phyloP scores from a whole-genome alignment of 1,140 invertebrate species.

The Psilanteris sp. region DNA sequence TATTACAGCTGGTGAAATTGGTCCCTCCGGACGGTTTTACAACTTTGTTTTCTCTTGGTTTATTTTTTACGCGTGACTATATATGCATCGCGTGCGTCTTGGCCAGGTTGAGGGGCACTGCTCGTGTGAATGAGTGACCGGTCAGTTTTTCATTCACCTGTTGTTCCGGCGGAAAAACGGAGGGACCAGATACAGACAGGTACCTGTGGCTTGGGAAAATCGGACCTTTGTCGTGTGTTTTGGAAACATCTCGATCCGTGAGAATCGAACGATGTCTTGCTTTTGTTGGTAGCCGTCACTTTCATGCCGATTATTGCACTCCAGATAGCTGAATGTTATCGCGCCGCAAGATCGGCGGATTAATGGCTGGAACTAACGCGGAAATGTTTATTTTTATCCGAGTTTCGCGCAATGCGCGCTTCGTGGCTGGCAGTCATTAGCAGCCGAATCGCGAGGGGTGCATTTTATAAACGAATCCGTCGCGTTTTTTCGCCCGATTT shows the following conservation, averaged over 20 bases:
- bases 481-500: too few relatives aligned
- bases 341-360: constrained; percentile 19
- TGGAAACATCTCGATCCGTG: neutral
- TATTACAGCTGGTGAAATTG: too few relatives aligned
- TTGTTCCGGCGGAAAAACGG: constrained; percentile 34
- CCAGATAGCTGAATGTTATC: constrained; percentile 32
- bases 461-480: too few relatives aligned
- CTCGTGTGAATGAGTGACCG: constrained; percentile 27
- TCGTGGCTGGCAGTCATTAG: too few relatives aligned
- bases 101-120: constrained; percentile 8
- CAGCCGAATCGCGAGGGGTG: too few relatives aligned
- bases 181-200: constrained; percentile 10
- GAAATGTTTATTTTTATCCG: constrained; percentile 33
- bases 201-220: constrained; percentile 29
- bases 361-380: constrained; percentile 37
- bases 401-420: neutral
- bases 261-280: constrained; percentile 23
- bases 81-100: neutral
- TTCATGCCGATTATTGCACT: constrained; percentile 52
- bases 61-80: neutral
- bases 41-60: neutral
- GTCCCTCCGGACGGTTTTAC: too few relatives aligned
- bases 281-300: constrained; percentile 29
- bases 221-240: neutral
- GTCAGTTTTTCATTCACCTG: constrained; percentile 49